A percentile compares a stretch with the other conserved stretches of the same genome.
phyloP scores from a whole-genome alignment of 2,888 invertebrate genomes.

The Morpho achilles region DNA sequence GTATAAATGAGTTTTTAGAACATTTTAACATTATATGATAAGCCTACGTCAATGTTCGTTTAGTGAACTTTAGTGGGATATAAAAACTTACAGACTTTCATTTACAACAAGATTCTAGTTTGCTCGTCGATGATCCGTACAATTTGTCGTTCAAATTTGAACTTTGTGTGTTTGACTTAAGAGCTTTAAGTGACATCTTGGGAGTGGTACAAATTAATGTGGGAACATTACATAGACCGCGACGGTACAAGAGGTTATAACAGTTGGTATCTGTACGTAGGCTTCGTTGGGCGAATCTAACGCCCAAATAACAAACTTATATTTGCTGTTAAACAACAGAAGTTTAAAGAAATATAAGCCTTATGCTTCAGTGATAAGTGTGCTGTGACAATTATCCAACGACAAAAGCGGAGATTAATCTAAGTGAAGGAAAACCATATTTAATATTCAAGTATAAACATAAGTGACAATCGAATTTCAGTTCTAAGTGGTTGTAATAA shows the following conservation, averaged over 20 bases:
- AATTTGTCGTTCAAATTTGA: not conserved
- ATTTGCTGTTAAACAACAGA: not conserved
- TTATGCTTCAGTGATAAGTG: conserved; percentile 4
- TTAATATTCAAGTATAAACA: not conserved
- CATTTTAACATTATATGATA: too few species aligned
- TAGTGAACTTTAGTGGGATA: too few species aligned
- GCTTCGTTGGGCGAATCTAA: conserved; percentile 18
- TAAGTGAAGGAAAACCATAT: conserved; percentile 3
- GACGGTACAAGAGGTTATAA: conserved; percentile 18
- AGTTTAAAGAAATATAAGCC: not conserved
- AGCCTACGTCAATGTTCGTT: too few species aligned
- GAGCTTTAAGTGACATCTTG: not conserved
- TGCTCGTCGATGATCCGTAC: too few species aligned
- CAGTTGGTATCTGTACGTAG: conserved; percentile 22
- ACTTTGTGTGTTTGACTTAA: conserved; percentile 1
- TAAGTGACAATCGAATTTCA: conserved; percentile 2
- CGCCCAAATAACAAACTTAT: not conserved
- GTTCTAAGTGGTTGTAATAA: conserved; percentile 9
- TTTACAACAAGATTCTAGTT: too few species aligned
- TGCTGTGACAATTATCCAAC: not conserved
- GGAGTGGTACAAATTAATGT: conserved; percentile 16
- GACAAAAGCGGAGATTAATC: not conserved
- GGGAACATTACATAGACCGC: conserved; percentile 23
- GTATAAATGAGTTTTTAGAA: too few species aligned
- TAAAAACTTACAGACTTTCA: too few species aligned